A percentile compares a stretch with the other conserved stretches of the same genome.
These are phyloP conservation scores for Sipha maydis DNA, from an alignment of 2,888 invertebrate species.

Conservation along the genomic window DNA sequence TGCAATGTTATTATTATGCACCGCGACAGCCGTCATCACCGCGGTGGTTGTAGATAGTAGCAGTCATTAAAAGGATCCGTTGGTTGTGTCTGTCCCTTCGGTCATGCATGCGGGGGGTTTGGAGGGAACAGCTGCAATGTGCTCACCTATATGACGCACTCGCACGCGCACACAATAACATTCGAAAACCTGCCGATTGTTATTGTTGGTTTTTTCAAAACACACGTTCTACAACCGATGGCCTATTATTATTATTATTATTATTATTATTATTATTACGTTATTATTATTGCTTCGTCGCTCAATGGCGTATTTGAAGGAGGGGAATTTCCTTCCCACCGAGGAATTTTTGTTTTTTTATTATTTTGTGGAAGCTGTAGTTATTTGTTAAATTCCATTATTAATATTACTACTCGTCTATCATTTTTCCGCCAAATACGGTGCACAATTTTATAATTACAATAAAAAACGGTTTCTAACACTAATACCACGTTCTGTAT, in stretches of 20 bases:
- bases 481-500: too few relatives aligned
- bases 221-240: background rate
- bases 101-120: background rate
- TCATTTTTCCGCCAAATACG: too few relatives aligned
- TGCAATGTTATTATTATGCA: too few relatives aligned
- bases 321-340: too few relatives aligned
- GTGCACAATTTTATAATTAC: too few relatives aligned
- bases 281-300: too few relatives aligned
- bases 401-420: too few relatives aligned
- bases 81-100: background rate
- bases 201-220: background rate
- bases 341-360: too few relatives aligned
- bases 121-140: background rate
- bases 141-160: background rate
- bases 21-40: background rate
- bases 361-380: too few relatives aligned
- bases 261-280: conserved; percentile 16
- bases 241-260: background rate
- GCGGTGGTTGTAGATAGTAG: background rate
- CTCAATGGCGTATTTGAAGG: too few relatives aligned
- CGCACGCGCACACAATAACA: background rate
- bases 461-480: too few relatives aligned
- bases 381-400: too few relatives aligned
- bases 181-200: background rate
- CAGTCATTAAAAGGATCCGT: conserved; percentile 3